phyloP scores from a whole-genome alignment of 2,888 invertebrate species.

The Drosophila ezoana region DNA sequence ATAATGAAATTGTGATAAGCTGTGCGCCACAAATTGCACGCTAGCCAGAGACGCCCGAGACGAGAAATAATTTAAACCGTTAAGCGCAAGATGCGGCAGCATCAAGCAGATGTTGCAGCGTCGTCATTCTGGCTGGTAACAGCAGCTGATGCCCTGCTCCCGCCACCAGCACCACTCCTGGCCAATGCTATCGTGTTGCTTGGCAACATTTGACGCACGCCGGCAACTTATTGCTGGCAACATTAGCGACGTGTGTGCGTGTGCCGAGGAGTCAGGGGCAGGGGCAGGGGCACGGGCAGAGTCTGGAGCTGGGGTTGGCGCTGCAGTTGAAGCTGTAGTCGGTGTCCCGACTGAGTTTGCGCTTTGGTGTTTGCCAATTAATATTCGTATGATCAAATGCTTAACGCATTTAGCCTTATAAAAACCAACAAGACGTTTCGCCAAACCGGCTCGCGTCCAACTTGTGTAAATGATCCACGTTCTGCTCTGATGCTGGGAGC shows the following conservation, averaged over 20 bases:
- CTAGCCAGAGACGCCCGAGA: constrained; percentile 44
- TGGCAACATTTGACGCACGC: constrained; percentile 69
- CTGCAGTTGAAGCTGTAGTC: constrained; percentile 17
- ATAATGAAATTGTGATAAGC: constrained; percentile 80
- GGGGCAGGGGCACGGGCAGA: neutral
- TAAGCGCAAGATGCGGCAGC: constrained; percentile 60
- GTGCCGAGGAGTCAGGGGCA: constrained; percentile 11
- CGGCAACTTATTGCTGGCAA: constrained; percentile 67
- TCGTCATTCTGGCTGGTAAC: constrained; percentile 69
- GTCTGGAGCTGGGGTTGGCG: constrained; percentile 10
- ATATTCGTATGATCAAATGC: constrained; percentile 81
- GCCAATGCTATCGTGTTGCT: constrained; percentile 48
- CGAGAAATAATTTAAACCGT: constrained; percentile 73
- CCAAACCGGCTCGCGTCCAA: constrained; percentile 73
- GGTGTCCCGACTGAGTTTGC: constrained; percentile 51
- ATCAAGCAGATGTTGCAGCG: constrained; percentile 40
- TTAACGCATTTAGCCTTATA: constrained; percentile 81
- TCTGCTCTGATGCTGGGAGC: constrained; percentile 23
- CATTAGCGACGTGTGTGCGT: constrained; percentile 57
- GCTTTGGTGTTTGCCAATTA: constrained; percentile 78
- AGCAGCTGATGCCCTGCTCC: constrained; percentile 8
- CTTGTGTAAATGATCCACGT: constrained; percentile 74
- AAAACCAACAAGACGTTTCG: constrained; percentile 73
- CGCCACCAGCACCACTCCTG: constrained; percentile 9
- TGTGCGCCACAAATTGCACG: constrained; percentile 78